phyloP scores from a whole-genome alignment of 2,113 vertebrate species.

The Cathartes aura region DNA sequence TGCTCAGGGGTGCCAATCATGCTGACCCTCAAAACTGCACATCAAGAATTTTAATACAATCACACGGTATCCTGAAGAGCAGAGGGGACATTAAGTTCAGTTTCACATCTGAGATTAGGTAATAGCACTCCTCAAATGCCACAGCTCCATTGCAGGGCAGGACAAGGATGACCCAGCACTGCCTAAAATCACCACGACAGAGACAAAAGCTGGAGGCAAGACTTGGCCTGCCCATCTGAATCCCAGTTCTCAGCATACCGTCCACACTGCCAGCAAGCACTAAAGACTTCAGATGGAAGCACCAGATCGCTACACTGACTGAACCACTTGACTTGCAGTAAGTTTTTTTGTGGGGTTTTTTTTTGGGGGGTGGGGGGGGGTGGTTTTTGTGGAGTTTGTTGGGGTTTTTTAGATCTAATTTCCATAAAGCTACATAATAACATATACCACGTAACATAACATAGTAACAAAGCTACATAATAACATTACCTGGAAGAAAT shows the following conservation, averaged over 20 bases:
- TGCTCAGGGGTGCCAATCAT: background rate
- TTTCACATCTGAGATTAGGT: background rate
- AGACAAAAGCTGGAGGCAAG: background rate
- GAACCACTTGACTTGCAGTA: background rate
- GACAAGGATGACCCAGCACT: background rate
- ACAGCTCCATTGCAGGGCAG: background rate
- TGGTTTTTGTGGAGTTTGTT: no score
- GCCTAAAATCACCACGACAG: background rate
- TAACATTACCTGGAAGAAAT: conserved; percentile 90
- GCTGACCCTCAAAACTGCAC: background rate
- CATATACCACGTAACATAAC: background rate
- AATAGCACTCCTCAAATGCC: background rate
- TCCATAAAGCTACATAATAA: background rate
- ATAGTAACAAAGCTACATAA: background rate
- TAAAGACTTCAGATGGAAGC: background rate
- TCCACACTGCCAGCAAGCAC: background rate
- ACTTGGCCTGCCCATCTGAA: background rate
- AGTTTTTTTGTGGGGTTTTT: background rate
- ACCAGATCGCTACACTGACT: background rate
- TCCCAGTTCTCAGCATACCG: background rate
- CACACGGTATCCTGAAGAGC: background rate
- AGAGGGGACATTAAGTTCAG: background rate
- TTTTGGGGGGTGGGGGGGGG: no score
- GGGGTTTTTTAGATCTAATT: background rate
- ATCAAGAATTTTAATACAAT: background rate